Conservation (phyloP, 2,113 vertebrate genomes). For the Chaenogobius annularis region DNA sequence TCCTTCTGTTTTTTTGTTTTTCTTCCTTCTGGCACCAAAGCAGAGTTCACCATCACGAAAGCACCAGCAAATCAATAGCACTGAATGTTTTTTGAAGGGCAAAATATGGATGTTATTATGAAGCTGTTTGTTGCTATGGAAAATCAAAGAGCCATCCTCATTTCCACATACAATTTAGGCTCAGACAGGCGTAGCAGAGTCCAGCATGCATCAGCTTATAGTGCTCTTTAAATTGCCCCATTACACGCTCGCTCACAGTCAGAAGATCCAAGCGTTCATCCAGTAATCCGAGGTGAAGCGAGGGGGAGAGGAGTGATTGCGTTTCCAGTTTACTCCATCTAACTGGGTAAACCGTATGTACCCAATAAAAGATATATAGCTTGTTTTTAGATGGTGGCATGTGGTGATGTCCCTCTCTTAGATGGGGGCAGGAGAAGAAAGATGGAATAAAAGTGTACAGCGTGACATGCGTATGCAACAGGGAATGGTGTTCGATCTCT, state of each 20-base stretch:
- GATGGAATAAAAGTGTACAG: not conserved
- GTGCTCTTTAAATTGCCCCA: not conserved
- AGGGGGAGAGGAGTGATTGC: slow-evolving; percentile 6
- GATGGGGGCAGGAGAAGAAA: not conserved
- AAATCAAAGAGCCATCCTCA: slow-evolving; percentile 1
- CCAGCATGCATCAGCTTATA: not conserved
- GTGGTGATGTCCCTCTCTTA: not conserved
- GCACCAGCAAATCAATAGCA: not conserved
- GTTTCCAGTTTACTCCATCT: slow-evolving; percentile 13
- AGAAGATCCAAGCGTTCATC: not conserved
- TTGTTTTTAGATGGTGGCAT: not conserved
- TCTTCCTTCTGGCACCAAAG: not conserved
- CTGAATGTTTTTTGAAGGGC: slow-evolving; percentile 3
- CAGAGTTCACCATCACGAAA: not conserved
- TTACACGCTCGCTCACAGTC: not conserved
- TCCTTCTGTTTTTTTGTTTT: not conserved
- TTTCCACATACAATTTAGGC: slow-evolving; percentile 5
- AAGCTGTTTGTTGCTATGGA: slow-evolving; percentile 7
- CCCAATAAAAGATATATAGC: slow-evolving; percentile 5
- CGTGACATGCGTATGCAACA: not conserved
- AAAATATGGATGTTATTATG: not conserved
- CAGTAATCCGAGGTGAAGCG: not conserved
- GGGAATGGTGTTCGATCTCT: not conserved
- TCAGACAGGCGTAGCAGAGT: not conserved
- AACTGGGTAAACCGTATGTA: slow-evolving; percentile 32